phyloP scores from a whole-genome alignment of 2,888 invertebrate genomes.

The Osmoderma eremita region DNA sequence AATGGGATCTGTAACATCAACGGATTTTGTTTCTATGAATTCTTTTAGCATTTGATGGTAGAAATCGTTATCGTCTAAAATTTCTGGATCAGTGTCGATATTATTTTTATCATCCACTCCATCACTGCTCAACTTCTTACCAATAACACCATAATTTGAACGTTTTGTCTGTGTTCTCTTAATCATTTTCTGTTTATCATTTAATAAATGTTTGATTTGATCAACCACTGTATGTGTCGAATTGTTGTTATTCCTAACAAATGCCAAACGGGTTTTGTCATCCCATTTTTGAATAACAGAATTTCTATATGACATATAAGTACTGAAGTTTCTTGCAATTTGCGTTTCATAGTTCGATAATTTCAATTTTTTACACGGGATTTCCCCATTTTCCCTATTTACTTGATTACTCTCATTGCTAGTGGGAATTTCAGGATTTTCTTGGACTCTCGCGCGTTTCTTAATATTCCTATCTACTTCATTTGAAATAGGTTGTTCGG shows the following conservation, averaged over 20 bases:
- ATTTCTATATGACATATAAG: conserved; percentile 77
- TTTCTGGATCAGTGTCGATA: conserved; percentile 71
- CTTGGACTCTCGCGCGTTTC: no score
- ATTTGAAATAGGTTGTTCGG: conserved; percentile 62
- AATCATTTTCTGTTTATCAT: conserved; percentile 79
- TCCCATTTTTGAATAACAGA: conserved; percentile 92
- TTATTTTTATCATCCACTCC: conserved; percentile 61
- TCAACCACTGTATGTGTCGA: conserved; percentile 69
- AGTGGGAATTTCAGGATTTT: conserved; percentile 48
- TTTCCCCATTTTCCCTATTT: conserved; percentile 51
- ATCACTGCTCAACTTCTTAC: conserved; percentile 61
- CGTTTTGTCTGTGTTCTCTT: conserved; percentile 83
- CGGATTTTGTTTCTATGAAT: conserved; percentile 90
- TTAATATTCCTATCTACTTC: conserved; percentile 14
- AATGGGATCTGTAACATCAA: conserved; percentile 83
- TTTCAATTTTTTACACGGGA: conserved; percentile 66
- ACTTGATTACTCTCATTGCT: conserved; percentile 28
- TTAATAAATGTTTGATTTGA: conserved; percentile 87
- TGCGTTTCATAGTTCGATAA: conserved; percentile 70
- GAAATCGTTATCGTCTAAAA: conserved; percentile 97
- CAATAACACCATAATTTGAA: conserved; percentile 76
- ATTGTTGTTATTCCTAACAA: conserved; percentile 68
- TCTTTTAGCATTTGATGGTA: conserved; percentile 93
- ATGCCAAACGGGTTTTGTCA: conserved; percentile 83
- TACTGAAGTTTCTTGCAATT: conserved; percentile 68